phyloP scores from a whole-genome alignment of 2,113 vertebrate species.

The Takifugu bimaculatus region DNA sequence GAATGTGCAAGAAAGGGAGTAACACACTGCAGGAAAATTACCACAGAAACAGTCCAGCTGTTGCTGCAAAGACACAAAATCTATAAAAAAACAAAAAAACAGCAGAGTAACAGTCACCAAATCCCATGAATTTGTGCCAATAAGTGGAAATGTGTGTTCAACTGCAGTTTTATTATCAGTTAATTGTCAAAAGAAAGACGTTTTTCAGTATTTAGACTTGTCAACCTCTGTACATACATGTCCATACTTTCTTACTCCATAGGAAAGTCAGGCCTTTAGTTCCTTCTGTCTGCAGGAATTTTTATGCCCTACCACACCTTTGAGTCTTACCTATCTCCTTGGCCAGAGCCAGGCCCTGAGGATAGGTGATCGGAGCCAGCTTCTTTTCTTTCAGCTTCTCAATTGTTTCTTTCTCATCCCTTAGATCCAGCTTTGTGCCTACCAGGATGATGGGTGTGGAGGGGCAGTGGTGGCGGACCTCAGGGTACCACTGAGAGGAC shows the following conservation, averaged over 20 bases:
- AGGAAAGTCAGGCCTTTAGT: too few relatives aligned
- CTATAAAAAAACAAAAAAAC: neutral
- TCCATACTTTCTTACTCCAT: too few relatives aligned
- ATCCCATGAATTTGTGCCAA: too few relatives aligned
- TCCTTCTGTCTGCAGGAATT: too few relatives aligned
- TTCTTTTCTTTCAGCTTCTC: constrained; percentile 99
- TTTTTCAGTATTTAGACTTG: too few relatives aligned
- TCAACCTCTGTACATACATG: too few relatives aligned
- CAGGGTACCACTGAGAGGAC: constrained; percentile 86
- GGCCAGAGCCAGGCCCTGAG: constrained; percentile 93
- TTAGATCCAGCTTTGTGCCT: constrained; percentile 93
- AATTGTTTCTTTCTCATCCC: constrained; percentile 96
- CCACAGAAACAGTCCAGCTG: neutral
- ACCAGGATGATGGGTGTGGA: constrained; percentile 97
- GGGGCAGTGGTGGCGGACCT: constrained; percentile 95
- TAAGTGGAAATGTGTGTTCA: too few relatives aligned
- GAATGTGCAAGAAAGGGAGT: neutral
- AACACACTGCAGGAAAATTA: neutral
- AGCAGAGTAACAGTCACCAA: too few relatives aligned
- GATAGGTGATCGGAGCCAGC: constrained; percentile 93
- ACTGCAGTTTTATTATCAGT: too few relatives aligned
- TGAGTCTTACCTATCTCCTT: constrained; percentile 87
- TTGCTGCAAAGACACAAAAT: neutral
- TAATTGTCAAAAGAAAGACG: too few relatives aligned
- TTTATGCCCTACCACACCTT: too few relatives aligned